Conservation (phyloP, 1,140 invertebrate genomes). For the Megalonaias nervosa region DNA sequence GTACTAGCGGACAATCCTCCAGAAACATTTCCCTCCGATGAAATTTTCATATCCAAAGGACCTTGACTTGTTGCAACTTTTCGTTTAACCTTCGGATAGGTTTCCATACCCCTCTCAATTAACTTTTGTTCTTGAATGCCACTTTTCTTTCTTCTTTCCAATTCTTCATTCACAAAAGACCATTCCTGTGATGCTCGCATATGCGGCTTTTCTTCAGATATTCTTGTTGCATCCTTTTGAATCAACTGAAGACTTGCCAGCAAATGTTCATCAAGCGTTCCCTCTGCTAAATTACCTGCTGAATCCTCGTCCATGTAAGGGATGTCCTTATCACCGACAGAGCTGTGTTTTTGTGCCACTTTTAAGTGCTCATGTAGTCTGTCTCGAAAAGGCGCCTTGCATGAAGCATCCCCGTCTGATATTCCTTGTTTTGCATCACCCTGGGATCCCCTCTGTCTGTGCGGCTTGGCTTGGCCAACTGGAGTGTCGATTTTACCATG, state of each 20-base stretch:
- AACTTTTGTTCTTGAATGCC: no score
- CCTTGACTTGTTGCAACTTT: no score
- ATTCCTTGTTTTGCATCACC: not conserved
- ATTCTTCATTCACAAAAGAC: constrained; percentile 35
- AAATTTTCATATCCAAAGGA: no score
- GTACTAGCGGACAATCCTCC: no score
- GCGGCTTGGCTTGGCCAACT: not conserved
- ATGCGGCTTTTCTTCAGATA: constrained; percentile 1
- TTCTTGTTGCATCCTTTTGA: constrained; percentile 10
- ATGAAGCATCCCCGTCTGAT: not conserved
- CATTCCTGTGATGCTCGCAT: constrained; percentile 35
- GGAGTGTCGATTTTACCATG: not conserved
- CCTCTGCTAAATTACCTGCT: constrained; percentile 18
- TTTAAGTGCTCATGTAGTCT: constrained; percentile 19
- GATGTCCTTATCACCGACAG: constrained; percentile 22
- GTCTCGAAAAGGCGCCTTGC: constrained; percentile 17
- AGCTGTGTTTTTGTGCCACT: not conserved
- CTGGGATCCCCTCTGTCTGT: not conserved
- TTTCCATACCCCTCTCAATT: no score
- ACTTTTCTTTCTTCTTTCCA: constrained; percentile 10
- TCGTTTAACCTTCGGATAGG: no score
- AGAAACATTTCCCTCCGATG: no score
- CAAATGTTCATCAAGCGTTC: constrained; percentile 34
- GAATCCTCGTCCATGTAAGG: constrained; percentile 35
- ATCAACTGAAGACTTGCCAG: constrained; percentile 31